phyloP scores from a whole-genome alignment of 2,888 invertebrate genomes.

The Laspeyria flexula region DNA sequence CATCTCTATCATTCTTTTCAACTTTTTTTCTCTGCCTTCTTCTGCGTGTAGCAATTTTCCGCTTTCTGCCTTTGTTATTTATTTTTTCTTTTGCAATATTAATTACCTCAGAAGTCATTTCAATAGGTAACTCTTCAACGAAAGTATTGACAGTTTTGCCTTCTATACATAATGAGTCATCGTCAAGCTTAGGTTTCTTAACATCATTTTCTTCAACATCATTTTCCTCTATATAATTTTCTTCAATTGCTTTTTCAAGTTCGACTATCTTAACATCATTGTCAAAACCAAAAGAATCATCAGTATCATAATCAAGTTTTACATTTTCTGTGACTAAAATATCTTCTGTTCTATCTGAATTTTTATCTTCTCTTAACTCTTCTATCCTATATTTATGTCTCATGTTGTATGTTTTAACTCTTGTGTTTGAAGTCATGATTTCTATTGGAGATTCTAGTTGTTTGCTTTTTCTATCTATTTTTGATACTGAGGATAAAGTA shows the following conservation, averaged over 20 bases:
- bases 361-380: neutral
- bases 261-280: constrained; percentile 4
- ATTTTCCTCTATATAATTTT: neutral
- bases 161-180: neutral
- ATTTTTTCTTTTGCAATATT: neutral
- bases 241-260: no score
- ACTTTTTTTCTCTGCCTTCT: neutral
- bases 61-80: neutral
- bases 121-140: neutral
- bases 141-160: neutral
- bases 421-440: constrained; percentile 12
- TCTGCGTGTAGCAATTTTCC: neutral
- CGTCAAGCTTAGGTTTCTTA: neutral
- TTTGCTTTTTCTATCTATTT: constrained; percentile 14
- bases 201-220: neutral
- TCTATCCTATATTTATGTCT: neutral
- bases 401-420: constrained; percentile 14
- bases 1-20: neutral
- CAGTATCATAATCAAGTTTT: constrained; percentile 10
- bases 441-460: constrained; percentile 21
- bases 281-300: constrained; percentile 11
- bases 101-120: neutral
- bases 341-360: neutral
- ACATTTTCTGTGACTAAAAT: constrained; percentile 1
- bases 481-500: constrained; percentile 21